Conservation (phyloP, 2,888 invertebrate species). For the Euclidia mi region DNA sequence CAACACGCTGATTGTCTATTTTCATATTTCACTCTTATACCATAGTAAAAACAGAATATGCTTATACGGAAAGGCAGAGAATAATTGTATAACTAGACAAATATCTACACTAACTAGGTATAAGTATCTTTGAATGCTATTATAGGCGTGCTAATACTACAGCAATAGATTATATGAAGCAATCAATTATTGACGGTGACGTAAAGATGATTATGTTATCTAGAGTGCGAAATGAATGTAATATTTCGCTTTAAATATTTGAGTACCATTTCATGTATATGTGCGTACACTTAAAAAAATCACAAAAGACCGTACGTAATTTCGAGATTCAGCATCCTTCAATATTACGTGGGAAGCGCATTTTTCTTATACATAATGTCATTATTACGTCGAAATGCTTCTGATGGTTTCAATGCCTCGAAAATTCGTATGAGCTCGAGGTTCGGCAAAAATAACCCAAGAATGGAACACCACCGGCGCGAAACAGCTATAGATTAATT, state of each 20-base stretch:
- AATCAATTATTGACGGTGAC: conserved; percentile 20
- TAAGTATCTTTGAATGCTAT: conserved; percentile 19
- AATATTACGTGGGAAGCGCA: neutral
- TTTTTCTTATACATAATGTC: neutral
- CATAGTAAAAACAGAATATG: too few species aligned
- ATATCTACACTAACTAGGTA: neutral
- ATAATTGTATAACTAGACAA: neutral
- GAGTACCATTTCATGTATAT: neutral
- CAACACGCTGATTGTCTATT: neutral
- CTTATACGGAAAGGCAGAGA: neutral
- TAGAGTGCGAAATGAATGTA: conserved; percentile 14
- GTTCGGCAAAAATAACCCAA: neutral
- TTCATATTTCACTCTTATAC: neutral
- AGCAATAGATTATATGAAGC: conserved; percentile 25
- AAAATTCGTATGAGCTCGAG: neutral
- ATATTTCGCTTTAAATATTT: too few species aligned
- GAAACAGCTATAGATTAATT: neutral
- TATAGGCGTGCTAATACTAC: conserved; percentile 29
- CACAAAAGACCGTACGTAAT: neutral
- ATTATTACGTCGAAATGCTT: neutral
- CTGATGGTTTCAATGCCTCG: neutral
- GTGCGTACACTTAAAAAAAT: neutral
- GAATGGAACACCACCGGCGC: neutral
- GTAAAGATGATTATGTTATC: conserved; percentile 40
- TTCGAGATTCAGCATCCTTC: neutral